Conservation (phyloP, 2,888 invertebrate genomes). For the Coremacera marginata region DNA sequence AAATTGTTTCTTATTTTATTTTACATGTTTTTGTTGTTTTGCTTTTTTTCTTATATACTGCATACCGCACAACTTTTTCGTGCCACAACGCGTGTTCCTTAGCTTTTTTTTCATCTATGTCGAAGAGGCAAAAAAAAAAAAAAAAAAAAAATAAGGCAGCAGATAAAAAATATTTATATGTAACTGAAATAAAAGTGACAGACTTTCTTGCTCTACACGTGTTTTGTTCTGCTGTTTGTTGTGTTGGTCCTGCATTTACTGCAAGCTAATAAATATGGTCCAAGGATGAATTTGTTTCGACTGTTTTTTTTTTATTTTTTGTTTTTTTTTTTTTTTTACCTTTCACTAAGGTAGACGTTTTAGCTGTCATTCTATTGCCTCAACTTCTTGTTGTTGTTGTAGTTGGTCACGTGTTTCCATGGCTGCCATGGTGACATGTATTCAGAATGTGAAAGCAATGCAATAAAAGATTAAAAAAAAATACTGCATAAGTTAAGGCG, state of each 20-base stretch:
- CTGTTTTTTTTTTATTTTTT: neutral
- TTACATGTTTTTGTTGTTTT: too few species aligned
- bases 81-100: too few species aligned
- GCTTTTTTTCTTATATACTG: too few species aligned
- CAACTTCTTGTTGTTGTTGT: neutral
- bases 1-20: too few species aligned
- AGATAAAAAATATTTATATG: neutral
- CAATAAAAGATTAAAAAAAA: neutral
- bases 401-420: constrained; percentile 2
- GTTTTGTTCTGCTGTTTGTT: neutral
- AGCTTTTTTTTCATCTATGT: neutral
- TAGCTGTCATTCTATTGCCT: neutral
- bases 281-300: constrained; percentile 21
- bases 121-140: neutral
- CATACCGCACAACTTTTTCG: too few species aligned
- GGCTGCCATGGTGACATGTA: neutral
- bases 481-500: neutral
- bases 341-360: too few species aligned
- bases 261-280: constrained; percentile 1
- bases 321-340: too few species aligned
- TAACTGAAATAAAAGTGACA: neutral
- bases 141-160: too few species aligned
- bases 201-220: neutral
- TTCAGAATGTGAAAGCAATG: neutral
- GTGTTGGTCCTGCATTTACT: neutral